These are phyloP conservation scores for Lycodopsis pacificus DNA, from an alignment of 2,797 vertebrate genomes.

Conservation along the genomic window DNA sequence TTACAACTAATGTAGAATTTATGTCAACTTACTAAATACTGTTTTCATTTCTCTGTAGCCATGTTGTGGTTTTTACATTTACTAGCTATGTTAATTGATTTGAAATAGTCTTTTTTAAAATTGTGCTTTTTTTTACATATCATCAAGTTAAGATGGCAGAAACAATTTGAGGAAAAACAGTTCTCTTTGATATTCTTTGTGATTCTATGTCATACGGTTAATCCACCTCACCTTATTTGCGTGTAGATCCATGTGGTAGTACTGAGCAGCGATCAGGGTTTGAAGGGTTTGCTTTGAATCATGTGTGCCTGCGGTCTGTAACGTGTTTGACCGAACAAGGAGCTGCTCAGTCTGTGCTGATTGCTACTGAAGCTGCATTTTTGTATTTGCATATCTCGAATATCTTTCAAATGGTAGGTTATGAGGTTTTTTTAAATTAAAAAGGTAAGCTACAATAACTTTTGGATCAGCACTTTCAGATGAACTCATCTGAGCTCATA, in stretches of 20 bases:
- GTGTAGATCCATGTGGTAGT: not conserved
- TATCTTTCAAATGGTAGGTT: conserved; percentile 6
- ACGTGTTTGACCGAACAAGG: conserved; percentile 34
- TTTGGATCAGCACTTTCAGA: not conserved
- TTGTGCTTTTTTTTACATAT: not conserved
- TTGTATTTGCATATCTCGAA: conserved; percentile 53
- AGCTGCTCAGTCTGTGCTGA: conserved; percentile 36
- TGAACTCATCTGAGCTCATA: not conserved
- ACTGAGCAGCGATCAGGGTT: conserved; percentile 37
- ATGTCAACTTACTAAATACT: not conserved
- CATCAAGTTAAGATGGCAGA: conserved; percentile 46
- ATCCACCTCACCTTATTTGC: conserved; percentile 1
- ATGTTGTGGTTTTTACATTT: not conserved
- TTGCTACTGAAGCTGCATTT: conserved; percentile 57
- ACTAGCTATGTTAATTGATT: not conserved
- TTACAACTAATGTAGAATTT: not conserved
- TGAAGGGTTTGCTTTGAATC: conserved; percentile 34
- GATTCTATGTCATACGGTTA: conserved; percentile 26
- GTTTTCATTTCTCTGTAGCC: not conserved
- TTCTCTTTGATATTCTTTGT: conserved; percentile 9
- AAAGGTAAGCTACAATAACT: not conserved
- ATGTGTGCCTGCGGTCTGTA: conserved; percentile 19
- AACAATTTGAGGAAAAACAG: conserved; percentile 40
- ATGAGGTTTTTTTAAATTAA: not conserved
- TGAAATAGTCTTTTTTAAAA: not conserved